A percentile compares a stretch with the other conserved stretches of the same genome.
Evolutionary conservation across 2,888 invertebrate species (phyloP).

Genomic region (Conistra vaccinii): DNA sequence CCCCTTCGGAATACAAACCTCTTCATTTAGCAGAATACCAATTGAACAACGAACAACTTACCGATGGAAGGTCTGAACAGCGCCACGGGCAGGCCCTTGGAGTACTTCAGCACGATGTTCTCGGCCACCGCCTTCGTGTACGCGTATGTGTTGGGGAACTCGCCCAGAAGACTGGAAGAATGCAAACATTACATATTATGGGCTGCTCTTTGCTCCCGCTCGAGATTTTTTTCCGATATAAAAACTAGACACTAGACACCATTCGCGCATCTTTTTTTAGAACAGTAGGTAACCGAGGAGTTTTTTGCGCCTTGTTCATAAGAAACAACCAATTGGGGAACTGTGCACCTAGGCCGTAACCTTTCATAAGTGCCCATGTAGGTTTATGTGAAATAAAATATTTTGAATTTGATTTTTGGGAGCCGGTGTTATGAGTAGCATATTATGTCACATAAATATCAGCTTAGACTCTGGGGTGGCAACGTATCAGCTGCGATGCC

Average conservation of each 20-base stretch:
- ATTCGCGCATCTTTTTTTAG: neutral
- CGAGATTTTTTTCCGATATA: too few species aligned
- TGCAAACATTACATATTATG: neutral
- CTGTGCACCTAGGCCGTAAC: neutral
- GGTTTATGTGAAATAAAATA: neutral
- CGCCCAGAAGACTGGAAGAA: slow-evolving; percentile 91
- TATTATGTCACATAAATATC: neutral
- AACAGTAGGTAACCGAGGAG: neutral
- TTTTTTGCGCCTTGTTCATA: neutral
- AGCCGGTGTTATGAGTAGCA: neutral
- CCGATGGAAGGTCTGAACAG: slow-evolving; percentile 98
- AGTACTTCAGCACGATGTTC: slow-evolving; percentile 94
- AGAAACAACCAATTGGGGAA: neutral
- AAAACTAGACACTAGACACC: too few species aligned
- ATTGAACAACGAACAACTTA: slow-evolving; percentile 77
- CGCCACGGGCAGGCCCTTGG: slow-evolving; percentile 94
- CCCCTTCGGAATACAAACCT: neutral
- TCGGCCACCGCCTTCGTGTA: slow-evolving; percentile 98
- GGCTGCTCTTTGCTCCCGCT: neutral
- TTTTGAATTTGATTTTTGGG: neutral
- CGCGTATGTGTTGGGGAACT: slow-evolving; percentile 98
- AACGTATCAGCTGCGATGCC: too few species aligned
- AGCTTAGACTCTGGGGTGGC: too few species aligned
- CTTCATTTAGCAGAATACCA: neutral
- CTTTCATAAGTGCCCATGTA: neutral